Evolutionary conservation across 2,888 invertebrate species (phyloP).

Genomic region (Epinotia brunnichana): DNA sequence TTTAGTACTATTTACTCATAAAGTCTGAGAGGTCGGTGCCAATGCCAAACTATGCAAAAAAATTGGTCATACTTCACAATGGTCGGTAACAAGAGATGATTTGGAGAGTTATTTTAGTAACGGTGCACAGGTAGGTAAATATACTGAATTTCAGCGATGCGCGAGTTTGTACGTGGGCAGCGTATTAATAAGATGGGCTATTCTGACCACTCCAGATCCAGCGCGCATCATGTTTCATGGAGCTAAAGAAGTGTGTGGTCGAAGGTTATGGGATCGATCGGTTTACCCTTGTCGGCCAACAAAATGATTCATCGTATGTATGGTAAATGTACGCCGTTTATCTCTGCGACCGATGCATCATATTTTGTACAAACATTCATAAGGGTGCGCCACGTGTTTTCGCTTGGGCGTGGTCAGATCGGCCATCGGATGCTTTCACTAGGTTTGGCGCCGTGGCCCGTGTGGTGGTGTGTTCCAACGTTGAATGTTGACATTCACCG

Average conservation of each 20-base stretch:
- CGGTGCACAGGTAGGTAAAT: constrained; percentile 69
- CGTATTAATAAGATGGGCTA: constrained; percentile 70
- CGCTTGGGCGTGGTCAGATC: too few relatives aligned
- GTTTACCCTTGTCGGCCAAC: background rate
- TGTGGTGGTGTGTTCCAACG: too few relatives aligned
- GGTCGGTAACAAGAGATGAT: constrained; percentile 56
- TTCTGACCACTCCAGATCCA: constrained; percentile 64
- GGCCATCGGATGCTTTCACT: too few relatives aligned
- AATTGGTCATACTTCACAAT: constrained; percentile 48
- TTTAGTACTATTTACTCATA: constrained; percentile 66
- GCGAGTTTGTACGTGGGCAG: constrained; percentile 66
- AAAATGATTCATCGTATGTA: background rate
- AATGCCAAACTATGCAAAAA: constrained; percentile 44
- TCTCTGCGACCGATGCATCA: too few relatives aligned
- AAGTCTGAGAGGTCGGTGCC: constrained; percentile 46
- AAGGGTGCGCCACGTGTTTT: too few relatives aligned
- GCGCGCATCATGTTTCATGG: constrained; percentile 67
- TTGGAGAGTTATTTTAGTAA: constrained; percentile 66
- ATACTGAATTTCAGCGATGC: constrained; percentile 57
- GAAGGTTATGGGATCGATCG: background rate
- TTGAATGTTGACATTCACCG: too few relatives aligned
- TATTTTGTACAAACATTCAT: too few relatives aligned
- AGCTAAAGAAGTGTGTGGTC: constrained; percentile 26
- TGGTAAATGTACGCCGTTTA: too few relatives aligned
- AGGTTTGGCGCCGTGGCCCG: too few relatives aligned